These are phyloP conservation scores for Pitta sordida DNA, from an alignment of 2,113 vertebrate genomes.

Conservation along the genomic window DNA sequence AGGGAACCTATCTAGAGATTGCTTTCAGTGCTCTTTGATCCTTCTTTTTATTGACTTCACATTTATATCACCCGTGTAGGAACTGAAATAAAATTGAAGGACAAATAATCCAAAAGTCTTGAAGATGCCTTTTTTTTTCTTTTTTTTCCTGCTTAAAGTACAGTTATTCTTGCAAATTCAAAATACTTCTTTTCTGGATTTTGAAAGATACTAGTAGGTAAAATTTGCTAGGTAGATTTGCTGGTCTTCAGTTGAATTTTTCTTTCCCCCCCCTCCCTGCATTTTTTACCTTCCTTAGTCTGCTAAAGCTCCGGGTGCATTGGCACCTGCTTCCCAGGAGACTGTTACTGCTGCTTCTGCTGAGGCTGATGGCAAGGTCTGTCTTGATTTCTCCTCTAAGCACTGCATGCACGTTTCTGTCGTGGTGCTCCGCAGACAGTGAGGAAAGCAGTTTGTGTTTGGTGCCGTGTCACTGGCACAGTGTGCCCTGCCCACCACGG, in stretches of 20 bases:
- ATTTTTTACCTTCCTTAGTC: conserved; percentile 78
- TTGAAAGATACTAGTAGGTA: not conserved
- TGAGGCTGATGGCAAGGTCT: conserved; percentile 92
- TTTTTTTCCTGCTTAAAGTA: not conserved
- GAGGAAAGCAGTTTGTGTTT: not conserved
- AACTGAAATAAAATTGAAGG: not conserved
- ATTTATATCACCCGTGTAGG: not conserved
- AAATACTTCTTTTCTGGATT: not conserved
- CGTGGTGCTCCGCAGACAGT: not conserved
- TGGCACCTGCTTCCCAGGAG: conserved; percentile 84
- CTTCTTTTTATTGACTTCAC: not conserved
- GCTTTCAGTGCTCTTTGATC: not conserved
- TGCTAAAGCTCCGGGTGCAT: conserved; percentile 86
- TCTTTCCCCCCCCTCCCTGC: not conserved
- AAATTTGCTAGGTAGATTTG: conserved; percentile 19
- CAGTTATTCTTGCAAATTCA: not conserved
- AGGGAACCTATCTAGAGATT: not conserved
- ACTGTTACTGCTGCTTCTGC: conserved; percentile 76
- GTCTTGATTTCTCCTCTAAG: conserved; percentile 75
- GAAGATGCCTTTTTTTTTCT: not conserved
- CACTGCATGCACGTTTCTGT: conserved; percentile 70
- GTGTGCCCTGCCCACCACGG: not conserved
- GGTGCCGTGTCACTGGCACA: not conserved
- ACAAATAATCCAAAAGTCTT: not conserved
- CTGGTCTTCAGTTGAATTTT: conserved; percentile 52